Base-by-base conservation (phyloP, 2,797 vertebrate species). In the Pangasius mekongensis region DNA sequence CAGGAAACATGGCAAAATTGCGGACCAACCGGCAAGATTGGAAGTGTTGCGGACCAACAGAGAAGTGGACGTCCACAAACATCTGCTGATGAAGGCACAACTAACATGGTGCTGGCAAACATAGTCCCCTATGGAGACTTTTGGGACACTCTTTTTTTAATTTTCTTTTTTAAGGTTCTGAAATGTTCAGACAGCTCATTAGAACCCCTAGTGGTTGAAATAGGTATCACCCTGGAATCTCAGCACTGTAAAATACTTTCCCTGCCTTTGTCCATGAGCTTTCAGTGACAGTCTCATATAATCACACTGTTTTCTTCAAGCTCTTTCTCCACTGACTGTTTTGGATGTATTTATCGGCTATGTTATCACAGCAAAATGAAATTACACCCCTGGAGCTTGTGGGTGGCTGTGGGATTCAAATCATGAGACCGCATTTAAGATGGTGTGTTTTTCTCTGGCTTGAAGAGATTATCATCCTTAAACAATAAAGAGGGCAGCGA, bases 371-470 rank as follows among this genome's bases (percentile, higher is more conserved):
- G 92, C 94, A 90, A 82, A 87, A 85, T 90, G 90, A 91, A 91
- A 91, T 91, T 84, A 93, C 92, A 91, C 86, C 89, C 83, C 83
- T 86, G 89, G 33, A 89, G 89, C 92, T 90, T 56, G 92, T 92
- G 93, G 94, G 93, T 90, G 93, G 93, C 92, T 93, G 92, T 86
- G 89, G 91, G 92, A 94, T 94, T 93, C 90, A 84, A 94, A 92
- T 91, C 91, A 88, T 90, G 88, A 93, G 93, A 90, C 90, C 84
- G 85, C 87, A 91, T 87, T 85, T 86, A 94, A 84, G 83, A 86
- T 85, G 66, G 87, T 74, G 64, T 80, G 85, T 71, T 27, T 91
- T 91, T 90, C 88, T 86, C 87, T 90, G 90, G 87, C 91, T 92
- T 94, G 86, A 89, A 33, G 91, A 93, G 93, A 94, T 94, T 94